A percentile compares a stretch with the other conserved stretches of the same genome.
Conservation (phyloP, 2,888 invertebrate species). For the Hemistola chrysoprasaria region DNA sequence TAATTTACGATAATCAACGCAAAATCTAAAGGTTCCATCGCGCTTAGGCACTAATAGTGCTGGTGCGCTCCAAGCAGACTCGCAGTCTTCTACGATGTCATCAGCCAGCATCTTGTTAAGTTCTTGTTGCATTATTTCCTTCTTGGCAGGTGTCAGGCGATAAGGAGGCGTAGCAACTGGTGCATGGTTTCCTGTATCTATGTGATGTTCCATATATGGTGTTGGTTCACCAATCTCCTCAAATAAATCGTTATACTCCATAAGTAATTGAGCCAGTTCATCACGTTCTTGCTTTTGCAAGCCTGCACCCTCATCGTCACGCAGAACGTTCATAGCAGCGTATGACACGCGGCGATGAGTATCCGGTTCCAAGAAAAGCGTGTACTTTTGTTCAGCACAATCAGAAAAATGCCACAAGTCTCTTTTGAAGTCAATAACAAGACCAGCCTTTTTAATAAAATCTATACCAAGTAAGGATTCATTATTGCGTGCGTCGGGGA, state of each 20-base stretch:
- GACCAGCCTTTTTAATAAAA: neutral
- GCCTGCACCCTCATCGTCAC: too few species aligned
- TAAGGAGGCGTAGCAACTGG: too few species aligned
- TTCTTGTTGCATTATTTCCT: neutral
- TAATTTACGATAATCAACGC: constrained; percentile 1
- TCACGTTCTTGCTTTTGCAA: too few species aligned
- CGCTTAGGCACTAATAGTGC: constrained; percentile 39
- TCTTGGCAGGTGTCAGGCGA: neutral
- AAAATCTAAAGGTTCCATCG: neutral
- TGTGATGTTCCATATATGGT: too few species aligned
- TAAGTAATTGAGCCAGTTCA: too few species aligned
- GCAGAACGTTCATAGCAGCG: too few species aligned
- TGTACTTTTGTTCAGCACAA: neutral
- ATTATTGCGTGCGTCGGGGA: neutral
- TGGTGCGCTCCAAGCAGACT: constrained; percentile 49
- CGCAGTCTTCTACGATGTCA: constrained; percentile 44
- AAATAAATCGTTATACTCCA: too few species aligned
- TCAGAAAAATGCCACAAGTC: neutral
- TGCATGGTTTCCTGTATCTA: too few species aligned
- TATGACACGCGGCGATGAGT: too few species aligned
- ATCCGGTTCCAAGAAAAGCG: too few species aligned
- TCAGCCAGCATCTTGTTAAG: neutral
- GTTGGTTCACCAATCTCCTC: too few species aligned
- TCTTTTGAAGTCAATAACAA: neutral
- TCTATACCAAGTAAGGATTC: neutral